A percentile compares a stretch with the other conserved stretches of the same genome.
Evolutionary conservation across 2,113 vertebrate species (phyloP).

Genomic region (Microtus richardsoni): DNA sequence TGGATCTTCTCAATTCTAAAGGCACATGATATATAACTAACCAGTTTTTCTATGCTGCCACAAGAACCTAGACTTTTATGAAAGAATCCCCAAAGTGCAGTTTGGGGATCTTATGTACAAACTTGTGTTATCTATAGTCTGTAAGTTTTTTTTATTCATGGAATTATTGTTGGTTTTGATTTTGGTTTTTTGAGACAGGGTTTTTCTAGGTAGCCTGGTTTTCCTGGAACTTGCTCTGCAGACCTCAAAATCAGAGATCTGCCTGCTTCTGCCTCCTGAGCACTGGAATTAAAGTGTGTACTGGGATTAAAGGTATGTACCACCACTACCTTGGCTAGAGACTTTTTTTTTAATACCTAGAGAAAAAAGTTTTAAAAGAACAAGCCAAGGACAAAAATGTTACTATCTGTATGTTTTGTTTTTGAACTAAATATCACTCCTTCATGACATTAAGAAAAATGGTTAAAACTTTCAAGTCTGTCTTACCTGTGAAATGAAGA

Average conservation of each 20-base stretch:
- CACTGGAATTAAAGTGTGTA: not conserved
- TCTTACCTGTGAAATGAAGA: conserved; percentile 44
- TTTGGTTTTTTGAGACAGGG: not conserved
- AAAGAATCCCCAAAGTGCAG: not conserved
- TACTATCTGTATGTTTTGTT: conserved; percentile 20
- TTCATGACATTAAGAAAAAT: conserved; percentile 27
- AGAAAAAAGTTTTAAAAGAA: not conserved
- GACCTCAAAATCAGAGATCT: not conserved
- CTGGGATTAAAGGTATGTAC: not conserved
- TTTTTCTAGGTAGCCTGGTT: not conserved
- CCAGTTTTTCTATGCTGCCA: not conserved
- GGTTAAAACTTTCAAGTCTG: not conserved
- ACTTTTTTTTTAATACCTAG: not conserved
- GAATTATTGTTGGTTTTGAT: not conserved
- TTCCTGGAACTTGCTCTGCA: not conserved
- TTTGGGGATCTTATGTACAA: not conserved
- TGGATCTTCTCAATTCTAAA: conserved; percentile 46
- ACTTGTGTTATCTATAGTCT: not conserved
- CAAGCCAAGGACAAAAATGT: not conserved
- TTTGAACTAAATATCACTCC: conserved; percentile 48
- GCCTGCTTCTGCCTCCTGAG: not conserved
- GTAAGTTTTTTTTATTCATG: not conserved
- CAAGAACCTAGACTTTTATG: not conserved
- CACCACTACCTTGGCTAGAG: not conserved
- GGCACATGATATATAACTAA: not conserved